These are phyloP conservation scores for Bubo blakistoni DNA, from an alignment of 2,113 vertebrate genomes.

Conservation along the genomic window DNA sequence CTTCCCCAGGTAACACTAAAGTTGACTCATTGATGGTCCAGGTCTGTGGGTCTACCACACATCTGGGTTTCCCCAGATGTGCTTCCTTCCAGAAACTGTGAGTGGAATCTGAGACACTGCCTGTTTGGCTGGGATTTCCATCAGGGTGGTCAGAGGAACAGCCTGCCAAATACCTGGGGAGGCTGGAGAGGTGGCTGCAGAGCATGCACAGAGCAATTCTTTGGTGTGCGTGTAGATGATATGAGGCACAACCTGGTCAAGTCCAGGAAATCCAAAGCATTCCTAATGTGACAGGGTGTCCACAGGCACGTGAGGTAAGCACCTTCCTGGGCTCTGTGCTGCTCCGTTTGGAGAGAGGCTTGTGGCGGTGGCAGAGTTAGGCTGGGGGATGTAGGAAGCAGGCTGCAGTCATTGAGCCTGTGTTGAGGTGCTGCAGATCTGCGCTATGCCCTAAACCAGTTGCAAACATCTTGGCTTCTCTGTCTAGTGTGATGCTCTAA, in stretches of 20 bases:
- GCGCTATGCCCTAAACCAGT: fast-evolving
- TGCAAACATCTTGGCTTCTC: neutral
- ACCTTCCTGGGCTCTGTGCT: neutral
- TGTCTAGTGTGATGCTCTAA: neutral
- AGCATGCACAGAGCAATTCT: neutral
- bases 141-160: conserved; percentile 11
- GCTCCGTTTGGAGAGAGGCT: neutral
- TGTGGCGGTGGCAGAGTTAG: neutral
- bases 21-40: neutral
- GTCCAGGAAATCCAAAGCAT: conserved; percentile 10
- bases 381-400: neutral
- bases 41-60: conserved; percentile 1
- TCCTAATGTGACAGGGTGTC: neutral
- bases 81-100: conserved; percentile 28
- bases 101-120: conserved; percentile 17
- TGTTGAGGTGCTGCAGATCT: neutral
- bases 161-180: neutral
- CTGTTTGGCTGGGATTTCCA: conserved; percentile 11
- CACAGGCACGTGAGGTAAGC: neutral
- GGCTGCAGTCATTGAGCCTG: neutral
- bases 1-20: conserved; percentile 24
- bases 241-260: neutral
- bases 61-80: conserved; percentile 21
- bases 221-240: neutral
- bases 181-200: neutral